These are phyloP conservation scores for Ptilodon capucinus DNA, from an alignment of 2,888 invertebrate species.

Conservation along the genomic window DNA sequence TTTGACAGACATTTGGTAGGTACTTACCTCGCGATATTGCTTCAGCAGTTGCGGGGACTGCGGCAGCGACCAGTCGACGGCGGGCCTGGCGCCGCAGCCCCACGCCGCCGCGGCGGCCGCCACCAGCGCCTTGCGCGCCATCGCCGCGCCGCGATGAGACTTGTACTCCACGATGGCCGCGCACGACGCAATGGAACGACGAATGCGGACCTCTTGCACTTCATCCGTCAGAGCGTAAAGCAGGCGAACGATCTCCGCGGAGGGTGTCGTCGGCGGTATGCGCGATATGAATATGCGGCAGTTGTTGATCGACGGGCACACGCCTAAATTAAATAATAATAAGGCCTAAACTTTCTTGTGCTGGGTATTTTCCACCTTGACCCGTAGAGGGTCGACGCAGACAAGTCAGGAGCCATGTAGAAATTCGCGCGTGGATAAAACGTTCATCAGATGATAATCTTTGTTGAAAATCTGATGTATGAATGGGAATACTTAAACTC, in stretches of 20 bases:
- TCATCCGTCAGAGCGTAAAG: slow-evolving; percentile 80
- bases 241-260: slow-evolving; percentile 82
- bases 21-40: slow-evolving; percentile 77
- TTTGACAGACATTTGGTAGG: no score
- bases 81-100: slow-evolving; percentile 72
- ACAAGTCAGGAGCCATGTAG: no score
- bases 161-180: slow-evolving; percentile 89
- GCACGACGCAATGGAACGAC: slow-evolving; percentile 70
- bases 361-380: no score
- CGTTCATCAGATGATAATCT: no score
- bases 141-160: slow-evolving; percentile 85
- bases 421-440: no score
- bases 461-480: no score
- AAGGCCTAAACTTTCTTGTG: no score
- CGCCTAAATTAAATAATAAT: slow-evolving; percentile 79
- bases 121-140: slow-evolving; percentile 76
- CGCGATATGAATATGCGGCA: slow-evolving; percentile 87
- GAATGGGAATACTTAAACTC: no score
- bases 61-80: slow-evolving; percentile 77
- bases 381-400: no score
- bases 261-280: slow-evolving; percentile 81
- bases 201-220: slow-evolving; percentile 72
- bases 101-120: slow-evolving; percentile 79
- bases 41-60: slow-evolving; percentile 71
- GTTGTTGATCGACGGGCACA: slow-evolving; percentile 89